Evolutionary conservation across 35 echinoderm and acorn worm genomes (phyloP), one percentile per base, ranked within the genome.

Genomic region (Nesometra sesokonis): DNA sequence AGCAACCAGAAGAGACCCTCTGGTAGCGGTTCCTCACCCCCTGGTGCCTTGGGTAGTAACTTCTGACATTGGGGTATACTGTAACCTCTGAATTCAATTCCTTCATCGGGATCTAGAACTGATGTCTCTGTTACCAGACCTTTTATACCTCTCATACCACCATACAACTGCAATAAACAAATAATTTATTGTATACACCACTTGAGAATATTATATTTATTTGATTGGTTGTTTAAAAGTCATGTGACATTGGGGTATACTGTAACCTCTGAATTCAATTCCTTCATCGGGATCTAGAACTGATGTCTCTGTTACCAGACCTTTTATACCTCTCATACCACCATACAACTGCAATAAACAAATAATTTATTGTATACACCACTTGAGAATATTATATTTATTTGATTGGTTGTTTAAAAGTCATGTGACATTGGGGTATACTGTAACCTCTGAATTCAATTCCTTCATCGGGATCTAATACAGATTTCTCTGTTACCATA

Each of bases 391-490:
- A n/a, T n/a, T n/a, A n/a, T n/a, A n/a, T n/a, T n/a, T n/a, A n/a
- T n/a, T n/a, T n/a, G n/a, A n/a, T n/a, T n/a, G n/a, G n/a, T n/a
- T n/a, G n/a, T n/a, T n/a, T n/a, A n/a, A n/a, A n/a, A n/a, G n/a
- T n/a, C n/a, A n/a, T n/a, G n/a, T 99, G 92, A 57, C 96, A 99
- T 47, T 99, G 89, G 35, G 96, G 96, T 57, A 99, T 90, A 32
- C 82, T 94, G 86, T 94, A 94, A 76, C 96, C 96, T 87, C 96
- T 91, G 96, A 99, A 99, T 88, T 93, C 93, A 80, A 99, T 99
- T 21, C 96, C 96, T 86, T 94, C 90, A 40, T 99, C 93, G 85
- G 96, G 90, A 90, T 99, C 96, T 19, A 99, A 86, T 23, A 94
- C 92, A 30, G 96, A 99, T 13, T 92, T 99, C 82, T 99, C 96